Conservation (phyloP, 2,797 vertebrate species). For the Ataeniobius toweri region DNA sequence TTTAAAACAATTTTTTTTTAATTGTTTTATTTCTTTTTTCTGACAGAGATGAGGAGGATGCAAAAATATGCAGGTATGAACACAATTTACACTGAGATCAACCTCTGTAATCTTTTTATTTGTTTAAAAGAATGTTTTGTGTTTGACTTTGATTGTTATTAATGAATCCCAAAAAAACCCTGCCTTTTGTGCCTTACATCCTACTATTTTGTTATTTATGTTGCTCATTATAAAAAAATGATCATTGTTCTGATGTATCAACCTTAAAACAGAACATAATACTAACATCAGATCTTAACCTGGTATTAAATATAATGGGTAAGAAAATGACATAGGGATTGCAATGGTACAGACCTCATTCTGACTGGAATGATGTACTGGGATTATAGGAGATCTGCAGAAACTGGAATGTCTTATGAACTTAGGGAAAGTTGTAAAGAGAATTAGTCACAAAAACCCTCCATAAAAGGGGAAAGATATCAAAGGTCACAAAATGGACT, state of each 20-base stretch:
- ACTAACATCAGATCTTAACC: too few species aligned
- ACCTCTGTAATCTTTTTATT: not conserved
- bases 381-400: too few species aligned
- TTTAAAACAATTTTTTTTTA: not conserved
- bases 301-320: too few species aligned
- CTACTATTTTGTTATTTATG: not conserved
- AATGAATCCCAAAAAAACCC: not conserved
- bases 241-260: not conserved
- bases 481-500: too few species aligned
- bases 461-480: too few species aligned
- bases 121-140: not conserved
- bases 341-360: too few species aligned
- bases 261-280: too few species aligned
- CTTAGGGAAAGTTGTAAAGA: too few species aligned
- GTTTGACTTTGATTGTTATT: not conserved
- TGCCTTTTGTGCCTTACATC: not conserved
- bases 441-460: too few species aligned
- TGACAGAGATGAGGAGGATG: slow-evolving; percentile 73
- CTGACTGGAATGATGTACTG: too few species aligned
- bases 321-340: too few species aligned
- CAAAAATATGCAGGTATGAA: slow-evolving; percentile 69
- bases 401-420: too few species aligned
- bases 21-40: not conserved
- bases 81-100: not conserved
- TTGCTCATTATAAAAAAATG: not conserved